Base-by-base conservation (phyloP, 37 sponge, comb jelly and placozoan genomes). In the Haliclona indistincta region DNA sequence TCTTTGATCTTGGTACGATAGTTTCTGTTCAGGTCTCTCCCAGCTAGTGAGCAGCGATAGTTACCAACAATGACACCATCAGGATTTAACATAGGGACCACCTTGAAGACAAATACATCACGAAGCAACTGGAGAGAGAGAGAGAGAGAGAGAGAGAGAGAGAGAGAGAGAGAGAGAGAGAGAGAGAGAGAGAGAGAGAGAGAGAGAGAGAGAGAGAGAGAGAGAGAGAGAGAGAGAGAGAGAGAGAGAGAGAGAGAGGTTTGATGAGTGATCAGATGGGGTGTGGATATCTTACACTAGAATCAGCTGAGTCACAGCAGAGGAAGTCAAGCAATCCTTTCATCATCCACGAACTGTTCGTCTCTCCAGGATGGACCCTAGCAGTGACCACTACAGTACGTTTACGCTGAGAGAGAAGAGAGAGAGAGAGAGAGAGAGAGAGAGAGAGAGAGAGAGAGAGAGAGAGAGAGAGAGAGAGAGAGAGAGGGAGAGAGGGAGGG, bases 271-370 rank as follows among this genome's bases (percentile, higher is more conserved):
- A n/a, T n/a, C n/a, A n/a, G n/a, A n/a, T n/a, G n/a, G n/a, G n/a
- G n/a, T n/a, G n/a, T n/a, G n/a, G n/a, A n/a, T n/a, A n/a, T n/a
- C n/a, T 56, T 67, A 86, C 93, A 85, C 69, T 81, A 23, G 98
- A 92, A 73, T 97, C 98, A 17, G 80, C 58, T 7, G 85, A 81
- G 28, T 66, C n/a, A 5, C 85, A 47, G 22, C 88, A 89, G 71
- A 98, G 83, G 79, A 88, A 98, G 70, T 98, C 95, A 4, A 98
- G 60, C 38, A 98, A 67, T 6, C 99, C 99, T 68, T 95, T 92
- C 99, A 98, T 98, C 95, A 98, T 92, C 88, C 93, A 98, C 15
- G 94, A 94, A 37, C 89, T 76, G 75, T 98, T 98, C 30, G 99
- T 92, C 84, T 98, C 99, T 3, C 99, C 99, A 19, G 99, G 99